These are phyloP conservation scores for Andrena flavipes DNA, from an alignment of 2,888 invertebrate genomes.

Conservation along the genomic window DNA sequence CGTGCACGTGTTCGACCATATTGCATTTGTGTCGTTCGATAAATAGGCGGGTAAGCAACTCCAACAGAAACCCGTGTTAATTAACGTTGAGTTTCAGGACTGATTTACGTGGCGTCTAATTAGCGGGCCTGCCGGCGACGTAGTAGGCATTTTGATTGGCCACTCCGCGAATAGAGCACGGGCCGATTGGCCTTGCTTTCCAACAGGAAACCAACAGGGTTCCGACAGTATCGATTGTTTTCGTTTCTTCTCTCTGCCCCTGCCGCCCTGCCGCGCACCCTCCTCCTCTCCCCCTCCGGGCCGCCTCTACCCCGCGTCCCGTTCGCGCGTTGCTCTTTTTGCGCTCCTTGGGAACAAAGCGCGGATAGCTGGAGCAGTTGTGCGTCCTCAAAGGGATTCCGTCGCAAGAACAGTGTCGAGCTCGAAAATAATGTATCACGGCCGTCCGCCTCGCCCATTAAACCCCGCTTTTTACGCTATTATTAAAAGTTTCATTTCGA, in stretches of 20 bases:
- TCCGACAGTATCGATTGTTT: slow-evolving; percentile 78
- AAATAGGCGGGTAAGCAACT: slow-evolving; percentile 82
- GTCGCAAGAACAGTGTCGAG: slow-evolving; percentile 61
- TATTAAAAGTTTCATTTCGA: slow-evolving; percentile 55
- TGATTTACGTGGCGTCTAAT: slow-evolving; percentile 85
- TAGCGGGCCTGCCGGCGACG: slow-evolving; percentile 84
- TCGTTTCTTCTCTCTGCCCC: slow-evolving; percentile 67
- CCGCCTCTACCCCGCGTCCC: not conserved
- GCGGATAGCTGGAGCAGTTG: slow-evolving; percentile 58
- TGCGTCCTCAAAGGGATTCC: slow-evolving; percentile 64
- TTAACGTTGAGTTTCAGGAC: slow-evolving; percentile 84
- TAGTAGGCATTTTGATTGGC: slow-evolving; percentile 84
- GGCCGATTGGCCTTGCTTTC: slow-evolving; percentile 79
- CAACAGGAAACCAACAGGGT: slow-evolving; percentile 54
- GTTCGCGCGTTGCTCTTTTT: slow-evolving; percentile 47
- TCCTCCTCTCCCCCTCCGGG: not conserved
- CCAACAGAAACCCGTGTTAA: slow-evolving; percentile 84
- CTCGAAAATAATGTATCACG: slow-evolving; percentile 64
- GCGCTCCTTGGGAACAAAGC: slow-evolving; percentile 65
- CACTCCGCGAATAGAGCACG: slow-evolving; percentile 77
- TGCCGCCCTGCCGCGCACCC: slow-evolving; percentile 41
- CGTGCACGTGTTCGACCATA: slow-evolving; percentile 68
- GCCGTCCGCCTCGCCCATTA: slow-evolving; percentile 36
- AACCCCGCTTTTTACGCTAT: slow-evolving; percentile 50
- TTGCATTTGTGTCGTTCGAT: slow-evolving; percentile 78